phyloP scores from a whole-genome alignment of 2,888 invertebrate genomes.

The Drosophila basisetae region DNA sequence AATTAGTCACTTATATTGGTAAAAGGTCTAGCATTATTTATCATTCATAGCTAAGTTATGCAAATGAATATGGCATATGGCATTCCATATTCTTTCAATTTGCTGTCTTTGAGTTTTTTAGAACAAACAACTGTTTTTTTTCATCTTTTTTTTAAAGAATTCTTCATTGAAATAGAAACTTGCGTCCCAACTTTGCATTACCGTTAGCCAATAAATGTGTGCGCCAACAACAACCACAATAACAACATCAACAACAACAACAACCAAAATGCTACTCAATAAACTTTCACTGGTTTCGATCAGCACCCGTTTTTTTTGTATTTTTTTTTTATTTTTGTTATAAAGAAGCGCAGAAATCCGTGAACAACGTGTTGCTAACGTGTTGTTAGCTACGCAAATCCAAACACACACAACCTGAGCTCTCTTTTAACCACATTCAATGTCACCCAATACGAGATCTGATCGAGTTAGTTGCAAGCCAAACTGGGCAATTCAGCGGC shows the following conservation, averaged over 20 bases:
- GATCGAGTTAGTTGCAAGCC: slow-evolving; percentile 13
- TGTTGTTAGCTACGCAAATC: slow-evolving; percentile 45
- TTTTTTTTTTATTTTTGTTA: slow-evolving; percentile 9
- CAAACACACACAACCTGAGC: slow-evolving; percentile 12
- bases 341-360: slow-evolving; percentile 14
- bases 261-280: slow-evolving; percentile 51
- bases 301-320: slow-evolving; percentile 22
- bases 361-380: slow-evolving; percentile 20
- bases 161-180: slow-evolving; percentile 47
- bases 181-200: slow-evolving; percentile 28
- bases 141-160: slow-evolving; percentile 19
- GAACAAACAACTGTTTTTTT: slow-evolving; percentile 32
- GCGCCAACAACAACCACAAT: background rate
- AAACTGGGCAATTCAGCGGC: slow-evolving; percentile 40
- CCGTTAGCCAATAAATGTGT: slow-evolving; percentile 44
- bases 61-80: background rate
- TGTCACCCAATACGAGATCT: background rate
- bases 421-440: slow-evolving; percentile 23
- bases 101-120: slow-evolving; percentile 4
- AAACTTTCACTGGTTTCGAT: slow-evolving; percentile 81
- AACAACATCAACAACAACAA: background rate
- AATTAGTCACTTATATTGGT: background rate
- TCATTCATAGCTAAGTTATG: background rate
- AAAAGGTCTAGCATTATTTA: background rate
- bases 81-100: slow-evolving; percentile 16